Evolutionary conservation across 2,888 invertebrate genomes (phyloP), one percentile per base, ranked within the genome.

Genomic region (Caradrina kadenii): DNA sequence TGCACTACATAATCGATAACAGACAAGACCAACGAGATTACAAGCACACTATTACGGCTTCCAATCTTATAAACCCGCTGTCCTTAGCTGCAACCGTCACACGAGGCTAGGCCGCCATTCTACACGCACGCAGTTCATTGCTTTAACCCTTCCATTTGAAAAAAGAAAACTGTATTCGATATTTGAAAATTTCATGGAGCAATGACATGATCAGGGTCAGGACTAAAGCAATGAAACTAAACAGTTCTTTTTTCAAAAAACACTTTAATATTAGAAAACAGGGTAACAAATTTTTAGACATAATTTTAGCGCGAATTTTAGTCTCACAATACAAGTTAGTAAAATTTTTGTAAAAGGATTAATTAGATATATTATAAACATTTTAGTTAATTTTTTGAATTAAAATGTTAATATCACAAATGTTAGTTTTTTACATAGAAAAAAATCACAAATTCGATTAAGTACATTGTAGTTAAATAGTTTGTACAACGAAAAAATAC

Each of bases 211-310:
- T 69, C 56, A 84, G 83, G 93, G 90, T 76, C 81, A 88, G 94
- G 93, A 93, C 92, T 93, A 95, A 95, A 95, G 95, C 95, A 95
- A 95, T 95, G 95, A 95, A 95, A 95, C 95, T 81, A 93, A 82
- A 70, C 81, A 56, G 72, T 81, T 82, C 76, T 70, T 76, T 87
- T 92, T 90, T 81, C 54, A 84, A 87, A 89, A 87, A 87, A 88
- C 78, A 85, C 63, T 93, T 93, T 93, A 93, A 92, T 92, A 78
- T 84, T 83, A 86, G 74, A 82, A 88, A 89, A 88, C 82, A 88
- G 67, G 76, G 72, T 87, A 86, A 88, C 88, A 91, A 82, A 5
- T 52, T 79, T 77, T 71, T 71, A 45, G 69, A 76, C 64, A 74
- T 66, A 70, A 73, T 73, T 83, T 74, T 65, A 81, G 61, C 71